Conservation (phyloP, 2,113 vertebrate species). For the Eonycteris spelaea region DNA sequence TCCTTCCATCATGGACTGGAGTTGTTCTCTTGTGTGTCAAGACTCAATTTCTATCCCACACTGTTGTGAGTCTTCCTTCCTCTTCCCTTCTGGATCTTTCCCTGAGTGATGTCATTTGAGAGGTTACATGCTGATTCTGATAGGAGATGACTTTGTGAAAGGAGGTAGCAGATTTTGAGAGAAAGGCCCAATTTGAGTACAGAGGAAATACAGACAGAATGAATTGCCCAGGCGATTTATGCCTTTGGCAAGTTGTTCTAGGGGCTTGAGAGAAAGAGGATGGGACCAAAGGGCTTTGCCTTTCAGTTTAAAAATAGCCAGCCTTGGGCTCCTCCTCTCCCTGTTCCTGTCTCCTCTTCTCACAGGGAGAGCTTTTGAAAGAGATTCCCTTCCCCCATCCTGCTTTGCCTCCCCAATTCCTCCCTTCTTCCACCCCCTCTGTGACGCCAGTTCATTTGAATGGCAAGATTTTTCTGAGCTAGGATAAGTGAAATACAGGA, state of each 20-base stretch:
- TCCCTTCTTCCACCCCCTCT: not conserved
- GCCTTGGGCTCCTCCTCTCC: constrained; percentile 53
- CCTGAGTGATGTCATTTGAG: not conserved
- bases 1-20: not conserved
- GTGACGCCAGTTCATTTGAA: constrained; percentile 71
- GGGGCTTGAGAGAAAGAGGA: constrained; percentile 7
- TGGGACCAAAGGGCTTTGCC: not conserved
- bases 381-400: not conserved
- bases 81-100: not conserved
- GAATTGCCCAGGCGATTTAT: not conserved
- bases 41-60: not conserved
- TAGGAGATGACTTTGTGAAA: not conserved
- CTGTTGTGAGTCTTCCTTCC: not conserved
- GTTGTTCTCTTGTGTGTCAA: not conserved
- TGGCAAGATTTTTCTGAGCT: constrained; percentile 70
- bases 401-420: rapidly evolving
- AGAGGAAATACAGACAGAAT: constrained; percentile 21
- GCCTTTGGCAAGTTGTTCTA: constrained; percentile 51
- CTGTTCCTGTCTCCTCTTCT: constrained; percentile 44
- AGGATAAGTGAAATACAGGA: constrained; percentile 63
- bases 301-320: constrained; percentile 65
- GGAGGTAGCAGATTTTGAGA: constrained; percentile 18
- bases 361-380: constrained; percentile 68
- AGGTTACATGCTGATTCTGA: not conserved
- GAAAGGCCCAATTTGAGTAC: not conserved